Base-by-base conservation (phyloP, 1,140 invertebrate genomes). In the Drosophila trapezifrons region DNA sequence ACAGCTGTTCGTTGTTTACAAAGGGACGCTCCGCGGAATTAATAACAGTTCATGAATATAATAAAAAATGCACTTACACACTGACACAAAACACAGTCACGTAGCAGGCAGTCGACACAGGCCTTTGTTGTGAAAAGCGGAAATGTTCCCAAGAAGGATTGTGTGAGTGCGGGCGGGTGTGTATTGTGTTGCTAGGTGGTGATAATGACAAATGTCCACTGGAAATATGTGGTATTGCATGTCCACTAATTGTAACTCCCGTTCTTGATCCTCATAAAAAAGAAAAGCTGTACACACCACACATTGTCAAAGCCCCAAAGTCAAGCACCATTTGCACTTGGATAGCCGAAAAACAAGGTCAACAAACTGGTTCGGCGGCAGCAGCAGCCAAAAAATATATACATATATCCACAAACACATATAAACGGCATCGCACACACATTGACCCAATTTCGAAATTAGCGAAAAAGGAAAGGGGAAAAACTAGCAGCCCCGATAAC, bases 321-420 rank as follows among this genome's bases (percentile, higher is more conserved):
- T 80, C 82, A 83, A 77, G 63, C 76, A 65, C 47, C 83, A 76
- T 73, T 79, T 86, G 83, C 84, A 86, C 84, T 86, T 86, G 84
- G 67, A 78, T 43, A 77, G 18, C 54, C 32, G 71, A 75, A 69
- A 87, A 87, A 87, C 84, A 87, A 87, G 84, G 84, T 87, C 86
- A 87, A 77, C 57, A 89, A 87, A 87, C 84, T 87, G 84, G 84
- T 89, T 89, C 79, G 77, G 3, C 70, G 71, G 73, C 66, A 57
- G 65, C 60, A 60, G 62, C 55, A 25, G 49, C 65, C 66, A 78
- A 79, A 67, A 78, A 57, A 81, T 46, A 76, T 58, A 51, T 45
- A 42, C 45, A 56, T 46, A 13, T 25, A 55, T 43, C 8, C 32
- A 54, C 51, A 20, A 13, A 54, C 38, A 51, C 38, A 40, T 38